phyloP scores from a whole-genome alignment of 2,113 vertebrate species.

The Ploceus nigricollis region DNA sequence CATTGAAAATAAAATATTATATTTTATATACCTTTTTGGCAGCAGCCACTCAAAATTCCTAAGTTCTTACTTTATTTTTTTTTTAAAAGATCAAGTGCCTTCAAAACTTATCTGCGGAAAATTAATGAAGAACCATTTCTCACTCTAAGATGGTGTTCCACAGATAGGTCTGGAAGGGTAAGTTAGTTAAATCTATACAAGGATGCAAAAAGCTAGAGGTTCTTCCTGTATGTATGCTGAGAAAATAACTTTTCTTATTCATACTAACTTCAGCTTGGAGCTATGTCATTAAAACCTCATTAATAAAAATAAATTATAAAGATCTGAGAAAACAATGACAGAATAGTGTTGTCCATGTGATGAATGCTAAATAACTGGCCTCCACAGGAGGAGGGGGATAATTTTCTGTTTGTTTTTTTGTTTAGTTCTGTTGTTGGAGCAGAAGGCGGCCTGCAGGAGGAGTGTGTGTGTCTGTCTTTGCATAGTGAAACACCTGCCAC shows the following conservation, averaged over 20 bases:
- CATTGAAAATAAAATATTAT: background rate
- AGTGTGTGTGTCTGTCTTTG: background rate
- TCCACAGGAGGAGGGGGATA: accelerated
- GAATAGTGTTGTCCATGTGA: background rate
- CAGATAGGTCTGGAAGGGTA: background rate
- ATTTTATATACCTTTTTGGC: background rate
- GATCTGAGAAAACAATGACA: background rate
- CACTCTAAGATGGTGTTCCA: background rate
- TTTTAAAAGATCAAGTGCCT: background rate
- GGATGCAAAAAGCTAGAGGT: background rate
- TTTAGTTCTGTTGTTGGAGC: background rate
- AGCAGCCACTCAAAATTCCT: background rate
- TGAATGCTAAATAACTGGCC: background rate
- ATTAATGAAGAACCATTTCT: background rate
- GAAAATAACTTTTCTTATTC: background rate
- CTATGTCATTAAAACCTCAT: background rate
- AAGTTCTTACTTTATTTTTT: background rate
- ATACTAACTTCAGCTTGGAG: background rate
- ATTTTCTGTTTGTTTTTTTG: background rate
- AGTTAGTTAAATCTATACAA: background rate
- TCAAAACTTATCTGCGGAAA: background rate
- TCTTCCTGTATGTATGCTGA: background rate
- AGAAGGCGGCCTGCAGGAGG: background rate
- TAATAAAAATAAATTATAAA: background rate
- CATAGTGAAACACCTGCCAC: no score